Evolutionary conservation across 2,113 vertebrate species (phyloP), one percentile per base, ranked within the genome.

Genomic region (Diglossa brunneiventris): DNA sequence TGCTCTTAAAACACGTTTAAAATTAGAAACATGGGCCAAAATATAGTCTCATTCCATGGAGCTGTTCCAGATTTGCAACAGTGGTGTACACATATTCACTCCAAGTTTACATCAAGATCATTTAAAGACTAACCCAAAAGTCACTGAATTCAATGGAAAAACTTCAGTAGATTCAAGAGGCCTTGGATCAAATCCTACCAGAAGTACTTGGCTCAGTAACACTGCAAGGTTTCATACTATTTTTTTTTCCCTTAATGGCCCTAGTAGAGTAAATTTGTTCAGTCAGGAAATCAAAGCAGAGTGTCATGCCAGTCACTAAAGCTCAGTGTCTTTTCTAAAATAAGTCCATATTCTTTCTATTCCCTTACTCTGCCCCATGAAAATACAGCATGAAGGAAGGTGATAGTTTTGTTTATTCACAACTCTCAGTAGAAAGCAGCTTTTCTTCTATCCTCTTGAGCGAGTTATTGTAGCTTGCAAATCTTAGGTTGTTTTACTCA

Each of bases 11-110:
- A 91, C 37, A 75, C 35, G 5, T 83, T 95, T 91, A 95, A 96
- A 95, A 95, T 94, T 79, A 94, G 89, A 97, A 96, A 85, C 50
- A 74, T 62, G 72, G 70, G 74, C 67, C 91, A 92, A 92, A 92
- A 66, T 68, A 72, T 23, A 92, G 55, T 46, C 82, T 95, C 82
- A 95, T 82, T 91, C 63, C 42, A 77, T 86, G 93, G 85, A 94
- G 55, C 50, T 83, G 42, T 46, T 96, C 93, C 87, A 97, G 87
- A 66, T 77, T 92, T 77, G 76, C 49, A 91, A 69, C 9, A 92
- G 84, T 50, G 44, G 59, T 7, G 9, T 76, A 82, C 50, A 92
- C 46, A 55, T 70, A 82, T 49, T 92, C 77, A 74, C 44, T 95
- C 78, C 67, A 92, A 89, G 85, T 94, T 95, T 86, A 94, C 68